Evolutionary conservation across 2,888 invertebrate species (phyloP), one percentile per base, ranked within the genome.

Genomic region (Zaprionus lineosus): DNA sequence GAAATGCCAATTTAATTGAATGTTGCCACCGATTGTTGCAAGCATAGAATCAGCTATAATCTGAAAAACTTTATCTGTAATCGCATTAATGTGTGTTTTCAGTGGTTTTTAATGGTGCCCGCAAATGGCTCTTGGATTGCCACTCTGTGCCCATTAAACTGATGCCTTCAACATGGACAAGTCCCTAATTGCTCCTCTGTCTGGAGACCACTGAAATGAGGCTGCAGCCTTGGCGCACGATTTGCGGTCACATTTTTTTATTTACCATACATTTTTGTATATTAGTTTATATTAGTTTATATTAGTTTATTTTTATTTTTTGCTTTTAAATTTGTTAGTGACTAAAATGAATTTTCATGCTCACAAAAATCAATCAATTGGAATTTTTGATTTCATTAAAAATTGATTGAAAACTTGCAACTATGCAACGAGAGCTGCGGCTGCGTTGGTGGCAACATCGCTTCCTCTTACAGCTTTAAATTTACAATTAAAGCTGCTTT

Each of bases 61-160:
- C 33, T 33, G 41, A 34, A 29, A 46, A 64, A 64, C 71, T 67
- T 70, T 52, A 29, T 64, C 51, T 64, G 58, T 57, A 67, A 64
- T 57, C 65, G 58, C 51, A 72, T 75, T 83, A 79, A 83, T 83
- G 79, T 67, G 48, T 63, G 57, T 72, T 76, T 81, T 76, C 71
- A 75, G 36, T 79, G 76, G 52, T 59, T 67, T 79, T 83, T 83
- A 83, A 69, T 75, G 66, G 72, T 58, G 29, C 57, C 60, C 39
- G 52, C 52, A 51, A 78, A 75, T 83, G 61, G 83, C 44, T 76
- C 47, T 72, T 56, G 57, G 39, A 72, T 67, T 79, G 84, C 55
- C 77, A 55, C 41, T 19, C 36, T n/a, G n/a, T n/a, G 55, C 50
- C 50, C 74, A 74, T 74, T 81, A 69, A 77, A 74, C 69, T 48